Evolutionary conservation across 2,113 vertebrate genomes (phyloP).

Genomic region (Oreocharis arfaki): DNA sequence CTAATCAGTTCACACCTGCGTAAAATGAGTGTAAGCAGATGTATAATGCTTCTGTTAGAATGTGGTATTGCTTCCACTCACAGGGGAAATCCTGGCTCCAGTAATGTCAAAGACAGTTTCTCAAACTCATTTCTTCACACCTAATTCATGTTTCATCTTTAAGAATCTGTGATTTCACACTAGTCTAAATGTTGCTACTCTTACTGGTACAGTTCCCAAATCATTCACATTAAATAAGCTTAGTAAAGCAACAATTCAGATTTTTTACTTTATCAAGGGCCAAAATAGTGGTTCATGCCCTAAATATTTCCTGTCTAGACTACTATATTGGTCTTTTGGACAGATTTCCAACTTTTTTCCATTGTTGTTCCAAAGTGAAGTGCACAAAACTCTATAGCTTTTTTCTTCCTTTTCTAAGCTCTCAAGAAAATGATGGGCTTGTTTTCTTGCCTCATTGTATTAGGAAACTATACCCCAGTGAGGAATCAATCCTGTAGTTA

Average conservation of each 20-base stretch:
- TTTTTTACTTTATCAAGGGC: conserved; percentile 49
- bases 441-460: background rate
- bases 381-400: background rate
- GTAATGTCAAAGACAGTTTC: background rate
- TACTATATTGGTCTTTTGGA: conserved; percentile 52
- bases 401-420: background rate
- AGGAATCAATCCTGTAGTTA: background rate
- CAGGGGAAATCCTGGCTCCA: conserved; percentile 15
- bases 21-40: conserved; percentile 41
- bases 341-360: conserved; percentile 23
- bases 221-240: conserved; percentile 14
- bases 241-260: conserved; percentile 33
- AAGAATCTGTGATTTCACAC: background rate
- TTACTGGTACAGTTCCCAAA: background rate
- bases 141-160: conserved; percentile 50
- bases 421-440: background rate
- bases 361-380: conserved; percentile 39
- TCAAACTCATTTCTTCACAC: conserved; percentile 39
- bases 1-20: background rate
- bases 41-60: conserved; percentile 28
- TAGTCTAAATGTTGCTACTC: background rate
- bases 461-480: background rate
- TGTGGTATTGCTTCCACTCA: background rate
- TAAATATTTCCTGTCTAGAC: conserved; percentile 75
- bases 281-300: conserved; percentile 54